A percentile compares a stretch with the other conserved stretches of the same genome.
Conservation (phyloP, 2,888 invertebrate genomes). For the Limnephilus rhombicus region DNA sequence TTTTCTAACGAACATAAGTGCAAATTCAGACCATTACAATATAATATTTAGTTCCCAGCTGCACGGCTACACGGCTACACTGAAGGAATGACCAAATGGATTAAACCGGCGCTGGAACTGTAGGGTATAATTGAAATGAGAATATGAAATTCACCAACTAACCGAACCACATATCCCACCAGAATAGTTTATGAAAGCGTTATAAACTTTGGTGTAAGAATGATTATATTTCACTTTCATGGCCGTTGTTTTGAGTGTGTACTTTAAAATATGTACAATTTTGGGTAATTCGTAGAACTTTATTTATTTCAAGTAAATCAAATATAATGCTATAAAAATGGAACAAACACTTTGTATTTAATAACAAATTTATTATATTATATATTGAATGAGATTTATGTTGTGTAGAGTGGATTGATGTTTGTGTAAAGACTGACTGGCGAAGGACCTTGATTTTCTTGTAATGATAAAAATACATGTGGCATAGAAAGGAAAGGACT, state of each 20-base stretch:
- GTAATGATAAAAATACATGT: no score
- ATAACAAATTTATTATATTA: no score
- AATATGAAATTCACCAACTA: not conserved
- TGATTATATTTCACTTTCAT: not conserved
- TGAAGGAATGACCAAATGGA: conserved; percentile 15
- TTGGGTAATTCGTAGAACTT: no score
- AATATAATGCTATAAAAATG: no score
- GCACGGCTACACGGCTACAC: not conserved
- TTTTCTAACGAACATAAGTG: not conserved
- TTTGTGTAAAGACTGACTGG: no score
- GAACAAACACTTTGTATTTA: no score
- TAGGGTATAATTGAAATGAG: conserved; percentile 17
- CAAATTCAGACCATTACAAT: not conserved
- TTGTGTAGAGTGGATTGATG: no score
- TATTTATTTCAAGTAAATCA: no score
- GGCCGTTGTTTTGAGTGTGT: not conserved
- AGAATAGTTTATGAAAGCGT: not conserved
- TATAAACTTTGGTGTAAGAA: not conserved
- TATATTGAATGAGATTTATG: no score
- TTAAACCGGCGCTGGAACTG: conserved; percentile 19
- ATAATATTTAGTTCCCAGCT: not conserved
- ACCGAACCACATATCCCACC: not conserved
- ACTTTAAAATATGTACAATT: no score
- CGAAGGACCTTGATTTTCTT: no score
- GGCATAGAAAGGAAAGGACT: no score